Percentiles rank a stretch among this genome's conserved stretches.
phyloP scores from a whole-genome alignment of 2,888 invertebrate genomes.

The Melinaea marsaeus region DNA sequence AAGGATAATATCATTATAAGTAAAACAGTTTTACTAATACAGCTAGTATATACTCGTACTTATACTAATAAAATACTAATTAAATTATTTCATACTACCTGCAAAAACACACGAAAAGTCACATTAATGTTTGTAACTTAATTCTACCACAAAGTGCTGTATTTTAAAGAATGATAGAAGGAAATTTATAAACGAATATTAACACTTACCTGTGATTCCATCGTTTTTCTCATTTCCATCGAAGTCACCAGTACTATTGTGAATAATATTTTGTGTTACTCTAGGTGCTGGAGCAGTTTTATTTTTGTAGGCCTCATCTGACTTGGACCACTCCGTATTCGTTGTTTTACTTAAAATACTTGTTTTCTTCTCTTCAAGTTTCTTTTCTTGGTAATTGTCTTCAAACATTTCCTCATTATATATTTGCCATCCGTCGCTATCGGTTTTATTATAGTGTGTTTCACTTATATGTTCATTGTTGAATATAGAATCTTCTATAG shows the following conservation, averaged over 20 bases:
- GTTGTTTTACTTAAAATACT: neutral
- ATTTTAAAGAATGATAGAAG: neutral
- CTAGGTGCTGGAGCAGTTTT: conserved; percentile 38
- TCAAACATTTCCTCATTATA: neutral
- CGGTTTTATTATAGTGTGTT: no score
- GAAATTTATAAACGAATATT: neutral
- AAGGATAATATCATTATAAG: no score
- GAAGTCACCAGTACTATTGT: conserved; percentile 76
- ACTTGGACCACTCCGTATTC: conserved; percentile 31
- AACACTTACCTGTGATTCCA: conserved; percentile 77
- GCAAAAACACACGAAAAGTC: no score
- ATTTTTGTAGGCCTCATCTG: conserved; percentile 54
- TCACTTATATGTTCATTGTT: no score
- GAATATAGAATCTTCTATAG: no score
- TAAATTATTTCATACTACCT: no score
- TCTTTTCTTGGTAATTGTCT: neutral
- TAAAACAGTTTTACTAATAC: no score
- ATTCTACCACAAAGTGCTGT: neutral
- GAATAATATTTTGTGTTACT: conserved; percentile 39
- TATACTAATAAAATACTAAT: no score
- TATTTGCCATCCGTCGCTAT: neutral
- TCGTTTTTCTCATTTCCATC: conserved; percentile 81
- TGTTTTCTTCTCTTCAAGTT: neutral
- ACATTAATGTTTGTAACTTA: neutral
- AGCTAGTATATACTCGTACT: no score